Base-by-base conservation (phyloP, 1,140 invertebrate species). In the Hydropsyche tenuis region DNA sequence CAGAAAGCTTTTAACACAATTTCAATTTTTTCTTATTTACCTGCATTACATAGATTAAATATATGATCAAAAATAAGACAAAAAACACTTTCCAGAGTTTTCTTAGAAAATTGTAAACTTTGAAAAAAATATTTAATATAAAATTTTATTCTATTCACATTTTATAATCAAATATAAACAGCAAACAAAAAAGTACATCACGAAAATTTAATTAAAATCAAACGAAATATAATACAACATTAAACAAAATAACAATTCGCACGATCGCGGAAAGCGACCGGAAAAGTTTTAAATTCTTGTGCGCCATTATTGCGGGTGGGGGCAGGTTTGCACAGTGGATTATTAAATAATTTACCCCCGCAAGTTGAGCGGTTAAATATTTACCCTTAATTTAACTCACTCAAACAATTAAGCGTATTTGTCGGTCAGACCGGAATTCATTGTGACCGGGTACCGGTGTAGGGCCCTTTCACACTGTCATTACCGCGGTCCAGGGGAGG, bases 381-480 rank as follows among this genome's bases (percentile, higher is more conserved):
- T 73, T 60, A 73, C 51, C 72, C 63, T 73, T 66, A 73, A 73
- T 73, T 73, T 73, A 73, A 66, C 64, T 68, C 64, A 56, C 72
- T 68, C 63, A 56, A 73, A 73, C 72, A 73, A 73, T 73, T 73
- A 73, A 66, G 45, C 64, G 45, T 68, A 68, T 68, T 73, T 66
- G 64, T 68, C 65, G 71, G 71, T 73, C 68, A 70, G 68, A n/a
- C 68, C 48, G 71, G 45, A 73, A 66, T 73, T 65, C 71, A 65
- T 65, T 73, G 53, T 25, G n/a, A 27, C 20, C 42, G 56, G 23
- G 23, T 11, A 5, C 1, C 2, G 16, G 20, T 1, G 51, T 56
- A 60, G 30, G 25, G 69, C 42, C 37, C 60, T 6, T 63, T 63
- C 23, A 37, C 23, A 63, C 60, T 63, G 60, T 63, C 23, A 27